Evolutionary conservation across 2,797 vertebrate species (phyloP).

Genomic region (Synanceia verrucosa): DNA sequence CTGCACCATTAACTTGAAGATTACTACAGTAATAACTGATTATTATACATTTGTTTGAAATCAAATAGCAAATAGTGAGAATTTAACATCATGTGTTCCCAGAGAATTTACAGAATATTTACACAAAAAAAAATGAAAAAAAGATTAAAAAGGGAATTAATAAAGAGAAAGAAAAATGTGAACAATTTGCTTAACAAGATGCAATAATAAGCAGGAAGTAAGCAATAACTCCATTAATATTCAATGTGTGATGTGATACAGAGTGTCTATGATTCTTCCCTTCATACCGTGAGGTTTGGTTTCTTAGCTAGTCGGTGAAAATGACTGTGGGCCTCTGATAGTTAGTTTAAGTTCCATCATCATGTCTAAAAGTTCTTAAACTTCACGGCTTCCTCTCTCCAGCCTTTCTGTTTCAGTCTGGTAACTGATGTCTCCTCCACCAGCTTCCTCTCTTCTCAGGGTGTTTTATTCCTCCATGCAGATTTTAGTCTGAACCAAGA

Average conservation of each 20-base stretch:
- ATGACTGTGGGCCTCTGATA: neutral
- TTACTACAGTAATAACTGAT: too few species aligned
- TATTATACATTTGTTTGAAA: too few species aligned
- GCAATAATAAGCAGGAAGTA: too few species aligned
- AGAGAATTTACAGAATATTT: too few species aligned
- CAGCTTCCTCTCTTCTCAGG: slow-evolving; percentile 27
- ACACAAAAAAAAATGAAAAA: too few species aligned
- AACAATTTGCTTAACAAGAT: too few species aligned
- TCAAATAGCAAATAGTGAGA: neutral
- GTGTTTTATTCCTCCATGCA: slow-evolving; percentile 11
- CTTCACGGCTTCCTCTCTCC: slow-evolving; percentile 4
- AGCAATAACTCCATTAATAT: too few species aligned
- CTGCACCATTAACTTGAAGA: neutral
- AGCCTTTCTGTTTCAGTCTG: neutral
- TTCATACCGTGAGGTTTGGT: neutral
- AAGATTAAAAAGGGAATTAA: too few species aligned
- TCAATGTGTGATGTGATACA: too few species aligned
- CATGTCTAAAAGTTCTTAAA: slow-evolving; percentile 2
- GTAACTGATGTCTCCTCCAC: slow-evolving; percentile 21
- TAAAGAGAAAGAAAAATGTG: too few species aligned
- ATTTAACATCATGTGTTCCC: neutral
- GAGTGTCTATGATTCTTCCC: neutral
- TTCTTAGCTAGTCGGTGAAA: slow-evolving; percentile 11
- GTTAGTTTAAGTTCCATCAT: slow-evolving; percentile 26
- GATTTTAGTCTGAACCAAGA: slow-evolving; percentile 13